phyloP scores from a whole-genome alignment of 2,888 invertebrate species.

The Sarcophaga subvicina region DNA sequence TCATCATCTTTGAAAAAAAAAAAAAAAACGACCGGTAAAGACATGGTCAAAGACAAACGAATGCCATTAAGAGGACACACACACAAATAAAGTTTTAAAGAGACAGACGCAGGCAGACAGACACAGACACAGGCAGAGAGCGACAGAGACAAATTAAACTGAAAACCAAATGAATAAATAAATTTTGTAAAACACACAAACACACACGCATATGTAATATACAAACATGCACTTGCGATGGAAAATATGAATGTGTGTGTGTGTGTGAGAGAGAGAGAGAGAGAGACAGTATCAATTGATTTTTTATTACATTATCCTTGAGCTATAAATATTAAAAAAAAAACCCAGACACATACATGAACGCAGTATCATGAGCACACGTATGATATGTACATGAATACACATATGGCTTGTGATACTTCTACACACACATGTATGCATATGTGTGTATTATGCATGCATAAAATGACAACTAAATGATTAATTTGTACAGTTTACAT shows the following conservation, averaged over 20 bases:
- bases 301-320: constrained; percentile 61
- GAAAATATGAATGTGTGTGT: neutral
- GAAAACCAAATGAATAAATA: neutral
- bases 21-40: no score
- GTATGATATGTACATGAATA: no score
- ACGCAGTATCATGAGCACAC: no score
- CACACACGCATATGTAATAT: neutral
- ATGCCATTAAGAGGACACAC: no score
- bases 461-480: constrained; percentile 13
- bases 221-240: neutral
- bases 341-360: neutral
- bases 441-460: no score
- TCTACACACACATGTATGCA: no score
- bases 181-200: constrained; percentile 7
- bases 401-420: no score
- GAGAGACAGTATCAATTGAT: constrained; percentile 33
- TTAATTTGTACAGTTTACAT: constrained; percentile 56
- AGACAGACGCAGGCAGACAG: no score
- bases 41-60: no score
- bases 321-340: constrained; percentile 58
- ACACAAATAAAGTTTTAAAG: no score
- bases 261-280: neutral
- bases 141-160: neutral
- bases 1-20: no score
- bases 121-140: neutral